phyloP scores from a whole-genome alignment of 2,888 invertebrate genomes.

The Notocelia uddmanniana region DNA sequence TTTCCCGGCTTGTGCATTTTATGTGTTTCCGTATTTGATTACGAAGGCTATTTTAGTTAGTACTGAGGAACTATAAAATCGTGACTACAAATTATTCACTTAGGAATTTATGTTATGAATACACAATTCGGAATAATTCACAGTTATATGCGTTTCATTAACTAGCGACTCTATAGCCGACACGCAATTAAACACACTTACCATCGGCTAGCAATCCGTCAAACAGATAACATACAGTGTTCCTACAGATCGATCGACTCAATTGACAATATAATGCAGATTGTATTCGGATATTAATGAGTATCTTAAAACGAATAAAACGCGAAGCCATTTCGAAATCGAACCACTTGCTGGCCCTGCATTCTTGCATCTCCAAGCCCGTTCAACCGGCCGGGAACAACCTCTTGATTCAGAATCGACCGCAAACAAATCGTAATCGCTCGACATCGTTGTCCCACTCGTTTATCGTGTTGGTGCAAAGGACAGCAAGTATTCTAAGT shows the following conservation, averaged over 20 bases:
- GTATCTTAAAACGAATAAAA: slow-evolving; percentile 51
- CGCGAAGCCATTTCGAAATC: slow-evolving; percentile 77
- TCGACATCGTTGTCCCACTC: slow-evolving; percentile 50
- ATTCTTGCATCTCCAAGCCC: slow-evolving; percentile 78
- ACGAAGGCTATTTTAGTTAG: slow-evolving; percentile 3
- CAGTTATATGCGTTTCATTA: slow-evolving; percentile 1
- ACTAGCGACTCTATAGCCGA: not conserved
- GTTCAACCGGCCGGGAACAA: slow-evolving; percentile 73
- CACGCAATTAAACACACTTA: slow-evolving; percentile 6
- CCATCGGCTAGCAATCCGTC: slow-evolving; percentile 32
- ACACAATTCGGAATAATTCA: not conserved
- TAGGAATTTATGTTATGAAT: not conserved
- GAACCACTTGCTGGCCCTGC: slow-evolving; percentile 70
- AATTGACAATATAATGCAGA: slow-evolving; percentile 43
- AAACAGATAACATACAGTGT: slow-evolving; percentile 42
- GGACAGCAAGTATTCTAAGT: slow-evolving; percentile 20
- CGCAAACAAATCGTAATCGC: slow-evolving; percentile 54
- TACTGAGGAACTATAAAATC: not conserved
- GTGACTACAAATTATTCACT: not conserved
- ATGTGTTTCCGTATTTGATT: not conserved
- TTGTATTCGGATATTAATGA: slow-evolving; percentile 52
- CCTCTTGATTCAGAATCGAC: slow-evolving; percentile 52
- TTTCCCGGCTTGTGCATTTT: not conserved
- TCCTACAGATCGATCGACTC: slow-evolving; percentile 34
- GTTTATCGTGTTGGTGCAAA: slow-evolving; percentile 13